These are phyloP conservation scores for Trididemnum clinides DNA, from an alignment of 23 tunicate species.

Conservation along the genomic window DNA sequence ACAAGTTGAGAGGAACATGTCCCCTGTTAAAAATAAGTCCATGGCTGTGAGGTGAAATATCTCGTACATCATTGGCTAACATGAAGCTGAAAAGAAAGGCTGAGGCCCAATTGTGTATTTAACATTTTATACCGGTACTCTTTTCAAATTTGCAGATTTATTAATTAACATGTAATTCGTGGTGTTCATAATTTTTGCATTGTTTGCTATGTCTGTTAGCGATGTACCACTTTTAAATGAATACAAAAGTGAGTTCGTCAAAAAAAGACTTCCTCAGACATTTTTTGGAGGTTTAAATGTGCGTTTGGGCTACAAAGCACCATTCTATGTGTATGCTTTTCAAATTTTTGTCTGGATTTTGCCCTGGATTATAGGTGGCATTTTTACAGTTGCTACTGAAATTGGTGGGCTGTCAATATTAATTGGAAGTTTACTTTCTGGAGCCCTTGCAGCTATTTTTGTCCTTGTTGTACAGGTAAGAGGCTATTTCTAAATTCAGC, in stretches of 20 bases:
- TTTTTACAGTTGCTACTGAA: slow-evolving; percentile 50
- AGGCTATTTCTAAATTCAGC: too few species aligned
- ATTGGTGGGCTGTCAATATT: slow-evolving; percentile 32
- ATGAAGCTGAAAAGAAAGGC: too few species aligned
- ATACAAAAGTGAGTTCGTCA: slow-evolving; percentile 65
- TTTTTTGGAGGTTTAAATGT: slow-evolving; percentile 73
- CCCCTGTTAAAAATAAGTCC: too few species aligned
- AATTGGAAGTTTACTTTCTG: slow-evolving; percentile 23
- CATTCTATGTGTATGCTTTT: slow-evolving; percentile 52
- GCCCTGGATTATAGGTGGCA: slow-evolving; percentile 59
- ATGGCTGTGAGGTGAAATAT: too few species aligned
- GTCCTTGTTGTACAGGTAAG: slow-evolving; percentile 47
- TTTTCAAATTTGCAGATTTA: not conserved
- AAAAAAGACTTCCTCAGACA: slow-evolving; percentile 67
- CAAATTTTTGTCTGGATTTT: slow-evolving; percentile 65
- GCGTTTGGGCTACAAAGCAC: slow-evolving; percentile 55
- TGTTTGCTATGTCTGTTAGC: slow-evolving; percentile 38
- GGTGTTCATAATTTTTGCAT: not conserved
- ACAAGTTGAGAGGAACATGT: too few species aligned
- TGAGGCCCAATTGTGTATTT: too few species aligned
- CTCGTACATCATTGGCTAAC: too few species aligned
- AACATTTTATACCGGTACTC: too few species aligned
- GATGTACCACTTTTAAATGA: slow-evolving; percentile 61
- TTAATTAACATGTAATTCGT: not conserved
- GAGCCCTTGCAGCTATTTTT: slow-evolving; percentile 27